Evolutionary conservation across 2,113 vertebrate genomes (phyloP), one percentile per base, ranked within the genome.

Genomic region (Ahaetulla prasina): DNA sequence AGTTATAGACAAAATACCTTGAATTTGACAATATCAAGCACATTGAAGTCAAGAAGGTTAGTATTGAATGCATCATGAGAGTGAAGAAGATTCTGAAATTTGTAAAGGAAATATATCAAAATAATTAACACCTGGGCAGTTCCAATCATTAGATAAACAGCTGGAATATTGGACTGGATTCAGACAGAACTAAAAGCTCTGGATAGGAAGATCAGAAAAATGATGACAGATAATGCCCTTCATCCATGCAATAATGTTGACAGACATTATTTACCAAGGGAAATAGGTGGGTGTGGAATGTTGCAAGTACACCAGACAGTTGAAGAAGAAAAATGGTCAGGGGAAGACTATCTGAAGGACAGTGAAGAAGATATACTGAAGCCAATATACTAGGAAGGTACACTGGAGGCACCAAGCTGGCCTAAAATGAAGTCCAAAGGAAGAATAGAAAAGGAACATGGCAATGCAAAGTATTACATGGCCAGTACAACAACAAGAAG

Each of bases 1-100:
- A 94, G 95, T 35, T 89, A 94, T 92, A 55, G 52, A 2, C 49
- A 90, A 45, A 86, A 1, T 49, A 68, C 12, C 12, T 68, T 2
- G 30, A n/a, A 30, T 30, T 11, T 63, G 27, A n/a, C 60, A 63
- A 14, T 27, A 63, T 63, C 60, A 63, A 63, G 25, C 60, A n/a
- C 27, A 63, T 11, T 63, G 60, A 63, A 63, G 60, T 63, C 60
- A 63, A n/a, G 27, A 63, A 63, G 11, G 60, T 63, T 63, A 63
- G 11, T 63, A 5, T 12, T 63, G 60, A 63, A 63, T 63, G 27
- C 27, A 6, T n/a, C 4, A 0, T 63, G 27, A n/a, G 27, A 63
- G 11, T 63, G 30, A 63, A 63, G 27, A 63, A 5, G 60, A 14
- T n/a, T 10, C 27, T 63, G 30, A 63, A 63, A 25, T 63, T 63